These are phyloP conservation scores for Melopsittacus undulatus DNA, from an alignment of 2,797 vertebrate species.

Conservation along the genomic window DNA sequence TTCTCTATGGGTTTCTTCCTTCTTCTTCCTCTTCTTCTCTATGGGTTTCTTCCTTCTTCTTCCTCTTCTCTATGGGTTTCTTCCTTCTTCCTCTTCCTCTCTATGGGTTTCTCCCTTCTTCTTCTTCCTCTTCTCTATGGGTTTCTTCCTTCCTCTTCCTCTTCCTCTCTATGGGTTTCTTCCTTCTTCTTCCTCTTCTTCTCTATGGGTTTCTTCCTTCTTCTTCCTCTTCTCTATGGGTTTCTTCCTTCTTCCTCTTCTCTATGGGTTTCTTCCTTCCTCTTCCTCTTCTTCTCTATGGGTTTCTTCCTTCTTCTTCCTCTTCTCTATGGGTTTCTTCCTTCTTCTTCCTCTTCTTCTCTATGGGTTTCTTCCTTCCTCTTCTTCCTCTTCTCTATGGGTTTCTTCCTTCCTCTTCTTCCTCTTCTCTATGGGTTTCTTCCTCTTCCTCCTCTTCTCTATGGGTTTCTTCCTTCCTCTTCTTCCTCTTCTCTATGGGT, in stretches of 20 bases:
- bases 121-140: too few species aligned
- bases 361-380: too few species aligned
- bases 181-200: too few species aligned
- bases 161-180: not conserved
- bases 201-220: not conserved
- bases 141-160: not conserved
- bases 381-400: too few species aligned
- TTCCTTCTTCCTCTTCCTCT: not conserved
- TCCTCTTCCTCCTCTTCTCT: too few species aligned
- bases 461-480: not conserved
- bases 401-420: not conserved
- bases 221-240: not conserved
- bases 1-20: not conserved
- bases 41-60: too few species aligned
- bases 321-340: not conserved
- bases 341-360: not conserved
- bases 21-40: not conserved
- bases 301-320: too few species aligned
- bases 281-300: not conserved
- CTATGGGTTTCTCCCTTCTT: too few species aligned
- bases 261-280: not conserved
- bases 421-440: not conserved
- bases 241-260: too few species aligned
- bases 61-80: not conserved
- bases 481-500: not conserved